These are phyloP conservation scores for Xanthorhoe spadicearia DNA, from an alignment of 2,888 invertebrate genomes.

Conservation along the genomic window DNA sequence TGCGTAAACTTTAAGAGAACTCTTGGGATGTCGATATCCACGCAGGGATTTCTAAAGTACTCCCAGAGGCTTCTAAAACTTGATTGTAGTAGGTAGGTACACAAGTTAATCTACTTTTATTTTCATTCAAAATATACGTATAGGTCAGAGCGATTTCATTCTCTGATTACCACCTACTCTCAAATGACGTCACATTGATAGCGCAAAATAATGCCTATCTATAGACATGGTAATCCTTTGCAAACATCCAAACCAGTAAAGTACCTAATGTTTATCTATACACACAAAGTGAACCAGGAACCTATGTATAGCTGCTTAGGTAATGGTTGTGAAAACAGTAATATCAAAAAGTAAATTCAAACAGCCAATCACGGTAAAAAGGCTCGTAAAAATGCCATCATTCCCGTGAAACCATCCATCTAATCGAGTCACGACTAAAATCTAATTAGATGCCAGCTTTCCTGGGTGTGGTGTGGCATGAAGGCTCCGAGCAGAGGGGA, in stretches of 20 bases:
- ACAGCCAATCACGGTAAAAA: slow-evolving; percentile 19
- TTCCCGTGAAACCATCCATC: slow-evolving; percentile 19
- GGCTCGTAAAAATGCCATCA: slow-evolving; percentile 4
- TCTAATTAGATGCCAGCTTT: slow-evolving; percentile 40
- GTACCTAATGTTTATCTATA: neutral
- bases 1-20: slow-evolving; percentile 10
- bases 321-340: slow-evolving; percentile 9
- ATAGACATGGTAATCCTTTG: slow-evolving; percentile 25
- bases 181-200: slow-evolving; percentile 52
- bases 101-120: neutral
- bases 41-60: neutral
- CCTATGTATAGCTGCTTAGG: neutral
- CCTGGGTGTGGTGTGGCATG: slow-evolving; percentile 26
- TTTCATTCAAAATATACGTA: slow-evolving; percentile 3
- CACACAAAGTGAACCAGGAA: neutral
- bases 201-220: slow-evolving; percentile 43
- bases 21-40: slow-evolving; percentile 8
- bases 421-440: slow-evolving; percentile 31
- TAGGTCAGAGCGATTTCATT: slow-evolving; percentile 39
- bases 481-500: slow-evolving; percentile 22
- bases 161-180: slow-evolving; percentile 46
- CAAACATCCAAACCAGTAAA: slow-evolving; percentile 4
- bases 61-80: neutral
- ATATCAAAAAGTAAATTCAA: slow-evolving; percentile 4
- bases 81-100: neutral